Evolutionary conservation across 2,113 vertebrate species (phyloP), one percentile per base, ranked within the genome.

Genomic region (Melanotaenia duboulayi): DNA sequence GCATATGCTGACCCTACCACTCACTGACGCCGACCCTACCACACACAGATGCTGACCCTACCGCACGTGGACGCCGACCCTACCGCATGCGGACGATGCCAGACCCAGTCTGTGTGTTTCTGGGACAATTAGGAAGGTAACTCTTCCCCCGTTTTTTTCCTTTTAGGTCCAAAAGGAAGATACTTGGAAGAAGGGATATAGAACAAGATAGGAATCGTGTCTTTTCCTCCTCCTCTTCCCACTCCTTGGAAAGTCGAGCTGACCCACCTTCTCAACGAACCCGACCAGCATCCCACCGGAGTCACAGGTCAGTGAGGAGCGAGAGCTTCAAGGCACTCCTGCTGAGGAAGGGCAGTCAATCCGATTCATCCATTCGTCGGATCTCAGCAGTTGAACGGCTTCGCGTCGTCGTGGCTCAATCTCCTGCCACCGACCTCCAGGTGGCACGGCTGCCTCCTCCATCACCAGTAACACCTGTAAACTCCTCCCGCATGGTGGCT

Each of bases 301-400:
- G 56, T 70, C 83, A 69, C 14, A 70, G 64, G 20, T 92, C 90
- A 55, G 92, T 92, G 28, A 96, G 95, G 81, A 97, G 95, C 0
- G 96, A 97, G 85, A 95, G 93, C 88, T 99, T 99, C 80, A 99
- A 98, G 86, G 96, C 96, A 6, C 92, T 99, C 37, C 86, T 99
- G 72, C 92, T 99, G 60, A 96, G 93, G 88, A 99, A 97, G 3
- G 97, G 97, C 0, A 95, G 95, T 54, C 95, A 96, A 0, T 80
- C 92, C 0, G 94, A 95, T 25, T 74, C 90, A 2, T 91, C 95
- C 0, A n/a, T n/a, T n/a, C 95, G 94, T 19, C 96, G 96, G 0
- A 94, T 97, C 92, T 99, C 97, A 0, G 97, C 97, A 0, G 95
- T 95, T 0, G 97, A 99, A 89, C 95, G 96, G 82, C 91, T 99